A percentile compares a stretch with the other conserved stretches of the same genome.
These are phyloP conservation scores for Daktulosphaira vitifoliae DNA, from an alignment of 1,140 invertebrate species.

Conservation along the genomic window DNA sequence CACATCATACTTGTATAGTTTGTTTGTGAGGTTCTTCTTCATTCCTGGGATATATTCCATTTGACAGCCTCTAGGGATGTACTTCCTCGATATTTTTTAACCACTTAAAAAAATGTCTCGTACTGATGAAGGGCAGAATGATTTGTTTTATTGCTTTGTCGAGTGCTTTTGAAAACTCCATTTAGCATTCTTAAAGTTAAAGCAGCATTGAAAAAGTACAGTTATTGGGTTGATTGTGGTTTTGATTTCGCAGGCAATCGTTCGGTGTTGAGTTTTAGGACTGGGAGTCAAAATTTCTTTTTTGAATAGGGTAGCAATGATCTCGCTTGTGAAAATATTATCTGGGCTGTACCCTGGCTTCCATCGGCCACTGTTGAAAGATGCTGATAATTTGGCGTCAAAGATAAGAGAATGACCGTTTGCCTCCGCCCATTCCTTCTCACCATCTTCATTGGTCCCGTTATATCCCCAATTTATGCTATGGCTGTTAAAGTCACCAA, in stretches of 20 bases:
- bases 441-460: no score
- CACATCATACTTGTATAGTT: not conserved
- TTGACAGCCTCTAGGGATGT: not conserved
- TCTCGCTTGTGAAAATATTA: conserved; percentile 5
- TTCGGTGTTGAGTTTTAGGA: conserved; percentile 4
- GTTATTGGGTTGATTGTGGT: no score
- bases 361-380: conserved; percentile 11
- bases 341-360: conserved; percentile 5
- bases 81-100: not conserved
- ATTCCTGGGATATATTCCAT: not conserved
- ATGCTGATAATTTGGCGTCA: not conserved
- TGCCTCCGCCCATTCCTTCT: no score
- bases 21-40: not conserved
- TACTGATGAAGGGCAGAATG: not conserved
- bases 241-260: not conserved
- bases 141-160: not conserved
- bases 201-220: no score
- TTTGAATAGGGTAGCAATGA: not conserved
- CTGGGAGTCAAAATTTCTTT: not conserved
- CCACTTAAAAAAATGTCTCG: not conserved
- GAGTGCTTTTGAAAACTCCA: not conserved
- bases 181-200: not conserved
- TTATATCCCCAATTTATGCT: no score
- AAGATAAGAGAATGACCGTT: not conserved
- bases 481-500: no score